Evolutionary conservation across 2,113 vertebrate genomes (phyloP).

Genomic region (Microtus ochrogaster): DNA sequence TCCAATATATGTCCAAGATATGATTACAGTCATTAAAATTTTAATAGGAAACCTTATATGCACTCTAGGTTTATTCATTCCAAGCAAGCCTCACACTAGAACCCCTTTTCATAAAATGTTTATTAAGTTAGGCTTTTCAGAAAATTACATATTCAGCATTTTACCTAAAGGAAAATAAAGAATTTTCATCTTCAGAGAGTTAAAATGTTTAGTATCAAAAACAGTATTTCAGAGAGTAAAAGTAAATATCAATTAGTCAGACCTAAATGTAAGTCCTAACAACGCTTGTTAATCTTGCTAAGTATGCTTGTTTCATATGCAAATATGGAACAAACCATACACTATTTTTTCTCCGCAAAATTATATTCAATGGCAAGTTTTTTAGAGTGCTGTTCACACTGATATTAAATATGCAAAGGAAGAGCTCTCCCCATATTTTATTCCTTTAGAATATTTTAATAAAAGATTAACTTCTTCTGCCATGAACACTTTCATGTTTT

Average conservation of each 20-base stretch:
- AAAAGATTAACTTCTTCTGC: conserved; percentile 72
- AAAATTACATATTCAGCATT: conserved; percentile 64
- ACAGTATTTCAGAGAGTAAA: conserved; percentile 52
- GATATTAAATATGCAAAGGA: conserved; percentile 76
- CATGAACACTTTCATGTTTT: conserved; percentile 49
- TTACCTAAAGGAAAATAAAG: conserved; percentile 58
- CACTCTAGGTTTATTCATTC: conserved; percentile 55
- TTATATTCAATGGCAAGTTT: conserved; percentile 55
- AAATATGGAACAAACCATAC: conserved; percentile 58
- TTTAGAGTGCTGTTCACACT: conserved; percentile 50
- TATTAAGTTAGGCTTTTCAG: conserved; percentile 58
- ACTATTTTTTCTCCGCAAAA: conserved; percentile 53
- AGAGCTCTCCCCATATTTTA: conserved; percentile 68
- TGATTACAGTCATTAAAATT: conserved; percentile 55
- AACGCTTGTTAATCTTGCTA: conserved; percentile 65
- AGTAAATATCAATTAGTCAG: conserved; percentile 73
- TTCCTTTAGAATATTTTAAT: conserved; percentile 75
- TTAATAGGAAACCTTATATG: conserved; percentile 50
- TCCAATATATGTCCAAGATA: not conserved
- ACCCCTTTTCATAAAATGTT: conserved; percentile 71
- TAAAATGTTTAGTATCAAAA: conserved; percentile 60
- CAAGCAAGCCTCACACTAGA: conserved; percentile 61
- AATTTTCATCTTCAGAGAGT: conserved; percentile 67
- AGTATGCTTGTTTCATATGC: conserved; percentile 60
- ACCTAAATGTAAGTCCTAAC: conserved; percentile 32